These are phyloP conservation scores for Serinus canaria DNA, from an alignment of 2,113 vertebrate species.

Conservation along the genomic window DNA sequence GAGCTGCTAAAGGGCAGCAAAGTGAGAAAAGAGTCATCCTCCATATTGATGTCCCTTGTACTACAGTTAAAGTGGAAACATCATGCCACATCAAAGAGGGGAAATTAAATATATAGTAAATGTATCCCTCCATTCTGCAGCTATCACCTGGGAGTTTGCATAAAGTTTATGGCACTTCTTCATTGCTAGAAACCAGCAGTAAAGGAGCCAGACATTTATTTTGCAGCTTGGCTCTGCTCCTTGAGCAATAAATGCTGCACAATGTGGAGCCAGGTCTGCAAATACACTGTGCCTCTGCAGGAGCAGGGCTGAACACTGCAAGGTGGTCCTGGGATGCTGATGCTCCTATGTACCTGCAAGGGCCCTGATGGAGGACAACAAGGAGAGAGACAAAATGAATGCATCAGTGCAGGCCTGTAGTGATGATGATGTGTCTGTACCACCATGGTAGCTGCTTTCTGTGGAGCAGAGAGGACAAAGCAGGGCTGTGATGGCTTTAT, in stretches of 20 bases:
- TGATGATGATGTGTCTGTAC: background rate
- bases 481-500: background rate
- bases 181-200: background rate
- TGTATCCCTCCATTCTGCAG: background rate
- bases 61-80: background rate
- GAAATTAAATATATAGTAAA: background rate
- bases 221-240: background rate
- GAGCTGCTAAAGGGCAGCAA: background rate
- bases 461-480: background rate
- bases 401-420: background rate
- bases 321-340: background rate
- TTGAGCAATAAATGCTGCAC: background rate
- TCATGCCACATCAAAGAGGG: background rate
- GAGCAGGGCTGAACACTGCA: background rate
- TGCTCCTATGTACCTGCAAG: background rate
- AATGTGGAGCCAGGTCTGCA: background rate
- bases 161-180: background rate
- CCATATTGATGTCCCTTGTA: background rate
- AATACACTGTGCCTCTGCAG: background rate
- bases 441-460: background rate
- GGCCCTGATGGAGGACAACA: accelerated
- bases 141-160: background rate
- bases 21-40: background rate
- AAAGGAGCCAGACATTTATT: background rate
- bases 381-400: background rate